These are phyloP conservation scores for Myotis davidii DNA, from an alignment of 2,113 vertebrate genomes.

Conservation along the genomic window DNA sequence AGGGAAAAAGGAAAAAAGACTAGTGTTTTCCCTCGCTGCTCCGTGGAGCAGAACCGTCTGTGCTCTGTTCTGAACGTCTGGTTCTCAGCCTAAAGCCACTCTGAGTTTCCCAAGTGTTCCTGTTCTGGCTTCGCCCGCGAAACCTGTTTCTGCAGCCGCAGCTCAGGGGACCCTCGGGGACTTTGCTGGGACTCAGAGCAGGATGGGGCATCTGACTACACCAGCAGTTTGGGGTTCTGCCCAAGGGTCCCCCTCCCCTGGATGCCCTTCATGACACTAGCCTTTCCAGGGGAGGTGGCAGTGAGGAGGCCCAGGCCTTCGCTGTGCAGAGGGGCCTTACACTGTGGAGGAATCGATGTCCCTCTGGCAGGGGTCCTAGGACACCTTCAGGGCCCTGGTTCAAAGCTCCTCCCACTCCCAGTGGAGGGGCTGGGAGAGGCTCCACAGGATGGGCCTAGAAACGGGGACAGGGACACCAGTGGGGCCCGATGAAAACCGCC, in stretches of 20 bases:
- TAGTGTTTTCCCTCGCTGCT: fast-evolving
- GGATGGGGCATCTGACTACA: neutral
- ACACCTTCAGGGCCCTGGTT: neutral
- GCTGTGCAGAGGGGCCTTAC: neutral
- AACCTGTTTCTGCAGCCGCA: neutral
- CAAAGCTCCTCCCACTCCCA: neutral
- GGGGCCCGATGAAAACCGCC: neutral
- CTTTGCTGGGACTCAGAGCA: neutral
- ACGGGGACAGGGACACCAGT: neutral
- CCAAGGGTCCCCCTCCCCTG: neutral
- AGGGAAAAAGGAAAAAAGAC: fast-evolving
- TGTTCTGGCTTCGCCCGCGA: neutral
- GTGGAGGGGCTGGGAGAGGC: neutral
- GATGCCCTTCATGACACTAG: neutral
- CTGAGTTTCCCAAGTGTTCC: neutral
- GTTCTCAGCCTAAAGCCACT: neutral
- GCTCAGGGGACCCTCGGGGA: neutral
- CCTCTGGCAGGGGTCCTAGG: neutral
- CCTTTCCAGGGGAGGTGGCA: neutral
- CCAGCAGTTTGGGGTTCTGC: neutral
- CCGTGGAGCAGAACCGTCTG: neutral
- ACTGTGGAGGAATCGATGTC: neutral
- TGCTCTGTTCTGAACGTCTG: neutral
- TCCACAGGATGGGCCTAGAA: neutral
- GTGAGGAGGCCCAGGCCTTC: neutral